Evolutionary conservation across 2,888 invertebrate species (phyloP), one percentile per base, ranked within the genome.

Genomic region (Oeneis ivallda): DNA sequence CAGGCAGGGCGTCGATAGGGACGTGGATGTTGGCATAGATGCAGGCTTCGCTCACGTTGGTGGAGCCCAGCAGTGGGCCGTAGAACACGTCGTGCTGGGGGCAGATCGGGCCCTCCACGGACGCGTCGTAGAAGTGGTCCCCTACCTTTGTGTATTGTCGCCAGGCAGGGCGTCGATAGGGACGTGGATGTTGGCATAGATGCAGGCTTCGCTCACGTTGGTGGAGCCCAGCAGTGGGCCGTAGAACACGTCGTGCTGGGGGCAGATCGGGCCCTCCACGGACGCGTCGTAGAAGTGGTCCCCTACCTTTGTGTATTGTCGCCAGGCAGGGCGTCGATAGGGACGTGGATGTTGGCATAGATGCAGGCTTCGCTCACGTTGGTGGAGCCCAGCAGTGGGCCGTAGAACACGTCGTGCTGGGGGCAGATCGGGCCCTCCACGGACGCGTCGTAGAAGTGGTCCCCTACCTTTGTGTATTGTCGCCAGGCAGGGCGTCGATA

Each of bases 381-480:
- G n/a, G 69, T 71, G 2, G 80, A 76, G 66, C 72, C 69, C 81
- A 82, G 79, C 9, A 89, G 61, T 1, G 67, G 69, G 0, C 82
- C 81, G 73, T 90, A 91, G 41, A 90, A 70, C 15, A 89, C 79
- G 73, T 93, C 92, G 1, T 86, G 80, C 77, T 95, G 95, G 0
- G 93, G 92, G 74, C 95, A 95, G 10, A 93, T 86, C 0, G 93
- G 91, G 0, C 94, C 92, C 71, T 94, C 94, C 3, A 85, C 82
- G 1, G 89, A 90, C 1, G 94, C 95, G 69, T 93, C 88, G 66
- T 88, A 85, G 0, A 86, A 79, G 0, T 86, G 89, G 0, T 79
- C 69, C 94, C 94, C n/a, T 56, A 56, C 56, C 56, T 56, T 49
- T 26, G 34, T 11, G 8, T 13, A 34, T 53, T 49, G 49, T 61